Base-by-base conservation (phyloP, 2,113 vertebrate genomes). In the Gambusia holbrooki region DNA sequence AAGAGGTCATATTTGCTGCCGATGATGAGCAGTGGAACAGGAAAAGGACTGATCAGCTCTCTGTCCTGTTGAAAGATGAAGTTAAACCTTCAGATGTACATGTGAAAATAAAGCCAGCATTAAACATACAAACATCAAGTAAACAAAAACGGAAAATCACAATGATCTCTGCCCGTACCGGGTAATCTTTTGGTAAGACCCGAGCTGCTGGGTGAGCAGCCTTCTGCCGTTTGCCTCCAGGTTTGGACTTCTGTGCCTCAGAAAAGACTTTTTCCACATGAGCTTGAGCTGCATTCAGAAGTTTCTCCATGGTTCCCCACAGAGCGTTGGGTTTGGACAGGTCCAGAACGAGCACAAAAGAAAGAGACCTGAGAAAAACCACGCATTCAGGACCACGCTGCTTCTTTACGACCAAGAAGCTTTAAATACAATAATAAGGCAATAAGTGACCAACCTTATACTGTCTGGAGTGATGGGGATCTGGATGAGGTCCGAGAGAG, bases 1-100 rank as follows among this genome's bases (percentile, higher is more conserved):
- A 99, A 99, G 82, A 97, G 79, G 88, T 99, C 97, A 0, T 96
- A 98, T 90, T 99, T 99, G 93, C 96, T 98, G 92, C 98, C 97
- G 64, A 98, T 95, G 79, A 99, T 95, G 73, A 98, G 92, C 87
- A 99, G 90, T 66, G 97, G 97, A 85, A 96, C 92, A 80, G 97
- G 96, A 85, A 98, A 99, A 54, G 97, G 96, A 78, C 95, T 96
- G 85, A 97, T 89, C 82, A 99, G 89, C 74, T 98, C 97, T 93
- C 94, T 94, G 93, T 99, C 97, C 98, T 99, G 88, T 93, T 66
- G 77, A 91, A 66, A 37, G 19, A 76, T 29, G 33, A 28, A 73
- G 32, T 79, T 54, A 65, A 28, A 4, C 25, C 30, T n/a, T 28
- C 11, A 74, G 7, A 4, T 40, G 11, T 27, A 15, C 0, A 35